Evolutionary conservation across 2,797 vertebrate genomes (phyloP).

Genomic region (Sebastes umbrosus): DNA sequence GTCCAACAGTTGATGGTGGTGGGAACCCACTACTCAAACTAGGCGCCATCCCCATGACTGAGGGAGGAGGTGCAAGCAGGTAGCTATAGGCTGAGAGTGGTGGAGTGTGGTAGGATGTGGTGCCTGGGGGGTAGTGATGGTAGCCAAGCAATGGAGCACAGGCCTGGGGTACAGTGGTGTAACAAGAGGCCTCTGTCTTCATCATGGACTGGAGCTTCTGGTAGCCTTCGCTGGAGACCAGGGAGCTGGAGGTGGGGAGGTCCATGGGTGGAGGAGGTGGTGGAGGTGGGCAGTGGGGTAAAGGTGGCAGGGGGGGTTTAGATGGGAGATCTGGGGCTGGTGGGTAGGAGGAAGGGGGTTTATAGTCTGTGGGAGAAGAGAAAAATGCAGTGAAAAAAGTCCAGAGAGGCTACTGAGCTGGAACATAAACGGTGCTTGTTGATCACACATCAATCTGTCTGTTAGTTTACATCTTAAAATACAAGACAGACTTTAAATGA

Average conservation of each 20-base stretch:
- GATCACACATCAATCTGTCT: conserved; percentile 35
- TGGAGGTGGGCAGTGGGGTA: conserved; percentile 85
- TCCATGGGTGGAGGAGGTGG: conserved; percentile 79
- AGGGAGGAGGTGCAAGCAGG: conserved; percentile 74
- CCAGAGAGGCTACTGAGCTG: background rate
- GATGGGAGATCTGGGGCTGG: conserved; percentile 80
- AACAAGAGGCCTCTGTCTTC: conserved; percentile 90
- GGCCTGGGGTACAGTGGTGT: conserved; percentile 81
- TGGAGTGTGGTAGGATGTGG: conserved; percentile 84
- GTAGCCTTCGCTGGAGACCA: conserved; percentile 91
- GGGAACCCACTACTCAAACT: conserved; percentile 83
- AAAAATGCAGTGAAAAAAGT: background rate
- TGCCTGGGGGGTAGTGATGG: conserved; percentile 83
- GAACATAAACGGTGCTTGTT: background rate
- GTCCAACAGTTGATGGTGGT: conserved; percentile 82
- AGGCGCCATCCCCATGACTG: conserved; percentile 82
- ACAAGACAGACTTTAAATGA: too few species aligned
- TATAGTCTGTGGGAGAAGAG: conserved; percentile 76
- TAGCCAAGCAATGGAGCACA: conserved; percentile 87
- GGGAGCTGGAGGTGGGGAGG: conserved; percentile 87
- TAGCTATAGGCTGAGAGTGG: conserved; percentile 86
- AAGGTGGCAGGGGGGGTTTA: conserved; percentile 80
- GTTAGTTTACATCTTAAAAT: background rate
- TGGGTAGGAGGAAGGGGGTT: conserved; percentile 84
- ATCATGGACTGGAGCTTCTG: conserved; percentile 93